These are phyloP conservation scores for Ophioninae sp. DNA, from an alignment of 2,888 invertebrate genomes.

Conservation along the genomic window DNA sequence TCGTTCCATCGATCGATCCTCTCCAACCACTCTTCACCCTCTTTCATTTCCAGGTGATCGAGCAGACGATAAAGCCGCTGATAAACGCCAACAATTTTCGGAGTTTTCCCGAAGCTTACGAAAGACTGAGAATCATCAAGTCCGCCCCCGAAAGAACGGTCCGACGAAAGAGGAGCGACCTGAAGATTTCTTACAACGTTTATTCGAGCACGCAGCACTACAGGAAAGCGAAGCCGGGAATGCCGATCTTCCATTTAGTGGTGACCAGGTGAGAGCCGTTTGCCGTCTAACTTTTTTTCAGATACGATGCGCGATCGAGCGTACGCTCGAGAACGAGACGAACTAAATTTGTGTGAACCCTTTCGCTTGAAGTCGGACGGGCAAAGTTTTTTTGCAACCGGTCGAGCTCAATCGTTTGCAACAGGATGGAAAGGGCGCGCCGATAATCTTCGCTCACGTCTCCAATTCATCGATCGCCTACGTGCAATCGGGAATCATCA, in stretches of 20 bases:
- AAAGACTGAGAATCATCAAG: constrained; percentile 76
- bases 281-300: neutral
- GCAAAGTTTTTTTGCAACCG: constrained; percentile 70
- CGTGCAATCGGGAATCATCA: constrained; percentile 74
- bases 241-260: constrained; percentile 74
- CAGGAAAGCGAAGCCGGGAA: constrained; percentile 75
- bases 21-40: neutral
- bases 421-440: constrained; percentile 74
- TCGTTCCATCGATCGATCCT: neutral
- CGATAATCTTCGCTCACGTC: constrained; percentile 76
- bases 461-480: constrained; percentile 75
- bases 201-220: constrained; percentile 72
- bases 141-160: constrained; percentile 72
- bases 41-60: constrained; percentile 65
- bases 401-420: constrained; percentile 75
- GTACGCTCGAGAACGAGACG: neutral
- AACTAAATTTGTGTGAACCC: neutral
- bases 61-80: constrained; percentile 72
- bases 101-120: constrained; percentile 73
- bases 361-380: constrained; percentile 71
- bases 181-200: constrained; percentile 77
- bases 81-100: constrained; percentile 69
- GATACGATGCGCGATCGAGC: too few species aligned
- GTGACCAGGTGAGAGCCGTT: constrained; percentile 72
- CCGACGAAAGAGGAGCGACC: constrained; percentile 72